Evolutionary conservation across 2,888 invertebrate species (phyloP).

Genomic region (Nephrotoma flavescens): DNA sequence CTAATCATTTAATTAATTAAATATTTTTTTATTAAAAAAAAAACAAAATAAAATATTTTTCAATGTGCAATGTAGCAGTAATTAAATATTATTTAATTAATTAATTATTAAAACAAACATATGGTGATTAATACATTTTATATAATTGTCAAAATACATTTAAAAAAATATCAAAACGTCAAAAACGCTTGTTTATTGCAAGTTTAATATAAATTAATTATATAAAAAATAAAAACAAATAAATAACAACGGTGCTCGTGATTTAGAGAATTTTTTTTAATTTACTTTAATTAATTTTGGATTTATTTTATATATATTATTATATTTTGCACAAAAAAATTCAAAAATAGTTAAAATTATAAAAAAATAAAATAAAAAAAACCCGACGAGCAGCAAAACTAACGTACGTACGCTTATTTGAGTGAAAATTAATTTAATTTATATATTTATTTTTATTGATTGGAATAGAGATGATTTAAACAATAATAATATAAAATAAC

Average conservation of each 20-base stretch:
- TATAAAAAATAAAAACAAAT: neutral
- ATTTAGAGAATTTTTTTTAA: conserved; percentile 1
- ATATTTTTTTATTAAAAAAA: neutral
- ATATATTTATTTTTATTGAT: neutral
- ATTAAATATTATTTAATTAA: neutral
- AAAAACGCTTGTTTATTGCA: neutral
- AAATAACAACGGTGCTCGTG: neutral
- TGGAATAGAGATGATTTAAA: neutral
- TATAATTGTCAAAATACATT: neutral
- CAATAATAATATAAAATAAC: neutral
- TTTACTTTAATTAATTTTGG: neutral
- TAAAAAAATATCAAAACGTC: neutral
- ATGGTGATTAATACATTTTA: neutral
- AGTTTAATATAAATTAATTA: neutral
- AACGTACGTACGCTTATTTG: conserved; percentile 2
- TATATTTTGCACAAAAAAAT: neutral
- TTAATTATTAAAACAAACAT: neutral
- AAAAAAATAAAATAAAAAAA: neutral
- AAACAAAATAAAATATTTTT: neutral
- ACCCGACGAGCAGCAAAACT: neutral
- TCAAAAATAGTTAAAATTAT: neutral
- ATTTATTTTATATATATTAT: neutral
- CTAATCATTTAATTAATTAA: neutral
- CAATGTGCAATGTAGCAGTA: neutral
- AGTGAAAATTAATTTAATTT: neutral